These are phyloP conservation scores for Cristatella mucedo DNA, from an alignment of 2,888 invertebrate species.

Conservation along the genomic window DNA sequence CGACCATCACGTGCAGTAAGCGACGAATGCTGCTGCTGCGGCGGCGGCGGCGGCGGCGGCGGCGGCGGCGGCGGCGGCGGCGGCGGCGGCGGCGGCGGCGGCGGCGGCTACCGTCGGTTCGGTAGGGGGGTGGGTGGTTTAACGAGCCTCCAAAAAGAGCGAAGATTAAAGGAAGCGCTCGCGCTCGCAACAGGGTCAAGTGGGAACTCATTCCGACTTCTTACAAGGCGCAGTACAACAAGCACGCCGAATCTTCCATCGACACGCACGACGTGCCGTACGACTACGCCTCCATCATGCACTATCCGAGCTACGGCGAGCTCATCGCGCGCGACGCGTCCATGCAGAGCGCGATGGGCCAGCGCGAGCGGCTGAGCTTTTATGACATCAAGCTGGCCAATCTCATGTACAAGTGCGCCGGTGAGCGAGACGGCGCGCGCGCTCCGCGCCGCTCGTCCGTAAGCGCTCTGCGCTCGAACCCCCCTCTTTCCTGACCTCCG, in stretches of 20 bases:
- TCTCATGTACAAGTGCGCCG: constrained; percentile 24
- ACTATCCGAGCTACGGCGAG: constrained; percentile 8
- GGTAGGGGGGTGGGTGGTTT: no score
- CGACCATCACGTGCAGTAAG: constrained; percentile 4
- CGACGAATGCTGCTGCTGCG: no score
- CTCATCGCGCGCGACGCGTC: constrained; percentile 19
- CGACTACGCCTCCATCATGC: constrained; percentile 7
- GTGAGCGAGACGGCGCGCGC: no score
- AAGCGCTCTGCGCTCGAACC: no score
- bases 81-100: no score
- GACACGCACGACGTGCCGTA: constrained; percentile 6
- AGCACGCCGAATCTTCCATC: constrained; percentile 1
- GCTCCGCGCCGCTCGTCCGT: no score
- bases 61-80: no score
- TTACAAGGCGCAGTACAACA: constrained; percentile 8
- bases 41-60: no score
- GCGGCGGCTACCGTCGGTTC: no score
- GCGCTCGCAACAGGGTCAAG: constrained; percentile 4
- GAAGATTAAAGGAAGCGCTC: no score
- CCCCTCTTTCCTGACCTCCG: no score
- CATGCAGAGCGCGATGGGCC: constrained; percentile 27
- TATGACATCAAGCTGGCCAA: constrained; percentile 33
- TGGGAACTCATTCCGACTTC: constrained; percentile 1
- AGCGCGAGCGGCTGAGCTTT: constrained; percentile 27
- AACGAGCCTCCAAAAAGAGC: no score